phyloP scores from a whole-genome alignment of 2,113 vertebrate genomes.

The Oenanthe melanoleuca region DNA sequence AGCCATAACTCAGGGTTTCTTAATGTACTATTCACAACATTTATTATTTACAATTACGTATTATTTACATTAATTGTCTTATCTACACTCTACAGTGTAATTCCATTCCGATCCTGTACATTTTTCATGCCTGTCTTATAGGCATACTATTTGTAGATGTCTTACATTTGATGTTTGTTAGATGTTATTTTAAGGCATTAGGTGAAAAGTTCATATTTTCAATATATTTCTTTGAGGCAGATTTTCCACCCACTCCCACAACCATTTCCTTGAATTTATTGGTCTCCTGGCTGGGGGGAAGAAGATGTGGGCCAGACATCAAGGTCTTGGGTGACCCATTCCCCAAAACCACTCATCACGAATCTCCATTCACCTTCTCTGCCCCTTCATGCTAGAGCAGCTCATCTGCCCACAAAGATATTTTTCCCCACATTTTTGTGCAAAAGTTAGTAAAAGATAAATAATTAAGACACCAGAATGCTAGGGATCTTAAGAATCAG shows the following conservation, averaged over 20 bases:
- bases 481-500: neutral
- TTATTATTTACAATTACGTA: neutral
- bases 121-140: neutral
- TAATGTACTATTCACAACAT: neutral
- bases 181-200: neutral
- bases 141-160: neutral
- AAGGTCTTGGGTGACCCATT: neutral
- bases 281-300: neutral
- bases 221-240: neutral
- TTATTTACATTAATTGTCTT: neutral
- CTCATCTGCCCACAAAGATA: neutral
- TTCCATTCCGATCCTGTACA: neutral
- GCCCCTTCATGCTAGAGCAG: neutral
- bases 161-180: neutral
- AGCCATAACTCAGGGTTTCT: neutral
- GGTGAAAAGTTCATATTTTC: neutral
- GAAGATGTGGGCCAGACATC: neutral
- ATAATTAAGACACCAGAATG: neutral
- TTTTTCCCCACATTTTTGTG: neutral
- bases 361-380: neutral
- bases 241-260: neutral
- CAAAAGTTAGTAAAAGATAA: neutral
- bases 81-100: neutral
- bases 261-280: rapidly evolving
- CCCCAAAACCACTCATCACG: neutral